Evolutionary conservation across 1,140 invertebrate species (phyloP).

Genomic region (Macrocentrus cingulum): DNA sequence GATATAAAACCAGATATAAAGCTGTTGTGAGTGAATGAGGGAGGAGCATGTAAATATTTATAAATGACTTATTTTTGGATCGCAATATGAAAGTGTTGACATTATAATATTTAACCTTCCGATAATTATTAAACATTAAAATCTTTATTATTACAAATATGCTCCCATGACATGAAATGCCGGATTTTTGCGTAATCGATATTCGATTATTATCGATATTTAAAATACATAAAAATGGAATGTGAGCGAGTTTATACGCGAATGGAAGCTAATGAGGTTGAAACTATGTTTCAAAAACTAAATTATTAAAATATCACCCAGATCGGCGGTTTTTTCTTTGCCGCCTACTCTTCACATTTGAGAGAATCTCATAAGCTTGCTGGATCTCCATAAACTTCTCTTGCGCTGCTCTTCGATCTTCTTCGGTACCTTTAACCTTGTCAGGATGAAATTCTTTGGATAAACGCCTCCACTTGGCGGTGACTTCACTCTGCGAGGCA

Average conservation of each 20-base stretch:
- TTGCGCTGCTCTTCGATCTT: conserved; percentile 69
- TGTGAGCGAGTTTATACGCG: too few species aligned
- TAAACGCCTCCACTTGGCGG: conserved; percentile 74
- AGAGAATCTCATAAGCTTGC: conserved; percentile 87
- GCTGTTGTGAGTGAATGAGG: too few species aligned
- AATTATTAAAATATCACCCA: conserved; percentile 28
- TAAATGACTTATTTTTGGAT: conserved; percentile 5
- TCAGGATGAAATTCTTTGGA: conserved; percentile 92
- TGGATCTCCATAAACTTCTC: conserved; percentile 92
- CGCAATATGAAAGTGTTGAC: background rate
- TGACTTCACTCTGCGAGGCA: conserved; percentile 84
- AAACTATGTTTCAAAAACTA: too few species aligned
- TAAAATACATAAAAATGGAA: too few species aligned
- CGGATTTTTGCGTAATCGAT: too few species aligned
- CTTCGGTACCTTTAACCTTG: conserved; percentile 74
- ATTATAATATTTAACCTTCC: background rate
- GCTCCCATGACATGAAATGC: too few species aligned
- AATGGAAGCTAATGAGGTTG: too few species aligned
- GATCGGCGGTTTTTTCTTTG: conserved; percentile 72
- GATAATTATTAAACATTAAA: background rate
- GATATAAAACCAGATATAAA: too few species aligned
- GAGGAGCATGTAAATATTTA: conserved; percentile 6
- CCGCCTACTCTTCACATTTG: conserved; percentile 76
- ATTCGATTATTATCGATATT: too few species aligned
- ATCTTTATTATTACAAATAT: too few species aligned